Conservation (phyloP, 2,113 vertebrate genomes). For the Mormyrus iriodes region DNA sequence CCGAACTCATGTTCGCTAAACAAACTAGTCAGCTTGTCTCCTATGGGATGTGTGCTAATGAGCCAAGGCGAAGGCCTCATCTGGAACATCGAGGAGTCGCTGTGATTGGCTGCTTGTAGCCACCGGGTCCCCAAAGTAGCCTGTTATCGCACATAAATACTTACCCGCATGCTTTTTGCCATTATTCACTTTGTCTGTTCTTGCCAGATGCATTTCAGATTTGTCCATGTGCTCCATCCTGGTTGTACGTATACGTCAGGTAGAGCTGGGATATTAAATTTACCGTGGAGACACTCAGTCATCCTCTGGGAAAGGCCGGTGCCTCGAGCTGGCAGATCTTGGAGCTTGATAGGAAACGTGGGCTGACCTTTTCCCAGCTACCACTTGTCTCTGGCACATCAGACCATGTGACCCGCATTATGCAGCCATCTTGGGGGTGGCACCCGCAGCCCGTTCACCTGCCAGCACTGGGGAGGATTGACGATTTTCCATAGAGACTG, state of each 20-base stretch:
- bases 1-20: not conserved
- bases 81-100: not conserved
- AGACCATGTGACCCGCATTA: not conserved
- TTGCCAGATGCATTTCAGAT: not conserved
- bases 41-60: not conserved
- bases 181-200: not conserved
- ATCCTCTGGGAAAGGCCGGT: not conserved
- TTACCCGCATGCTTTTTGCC: not conserved
- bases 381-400: not conserved
- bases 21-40: not conserved
- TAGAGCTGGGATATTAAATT: not conserved
- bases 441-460: not conserved
- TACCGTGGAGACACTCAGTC: not conserved
- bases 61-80: not conserved
- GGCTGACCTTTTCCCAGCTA: not conserved
- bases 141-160: not conserved
- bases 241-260: not conserved
- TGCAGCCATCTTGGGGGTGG: not conserved
- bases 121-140: too few species aligned
- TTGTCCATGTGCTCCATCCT: not conserved
- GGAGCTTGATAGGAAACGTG: not conserved
- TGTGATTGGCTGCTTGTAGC: not conserved
- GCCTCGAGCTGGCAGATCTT: not conserved
- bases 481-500: not conserved
- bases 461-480: not conserved